Percentiles rank a stretch among this genome's conserved stretches.
Evolutionary conservation across 2,888 invertebrate genomes (phyloP).

Genomic region (Conus canariensis): DNA sequence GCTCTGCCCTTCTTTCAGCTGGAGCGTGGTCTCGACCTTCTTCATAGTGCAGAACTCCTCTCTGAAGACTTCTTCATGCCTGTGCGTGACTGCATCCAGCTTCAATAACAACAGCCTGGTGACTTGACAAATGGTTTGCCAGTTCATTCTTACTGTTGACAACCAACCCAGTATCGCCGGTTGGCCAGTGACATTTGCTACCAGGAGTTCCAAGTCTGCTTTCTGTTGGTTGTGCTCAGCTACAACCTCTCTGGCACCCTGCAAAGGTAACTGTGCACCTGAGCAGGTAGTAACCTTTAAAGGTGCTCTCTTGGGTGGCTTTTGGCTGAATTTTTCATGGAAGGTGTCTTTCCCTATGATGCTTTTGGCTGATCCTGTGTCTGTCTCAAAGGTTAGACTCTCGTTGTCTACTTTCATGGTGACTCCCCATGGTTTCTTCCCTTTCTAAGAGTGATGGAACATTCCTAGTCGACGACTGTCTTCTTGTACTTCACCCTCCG

Average conservation of each 20-base stretch:
- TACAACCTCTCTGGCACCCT: too few species aligned
- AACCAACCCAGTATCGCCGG: slow-evolving; percentile 6
- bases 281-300: too few species aligned
- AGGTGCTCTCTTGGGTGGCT: not conserved
- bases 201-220: not conserved
- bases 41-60: not conserved
- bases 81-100: slow-evolving; percentile 34
- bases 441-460: not conserved
- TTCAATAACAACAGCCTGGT: not conserved
- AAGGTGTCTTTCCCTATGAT: slow-evolving; percentile 1
- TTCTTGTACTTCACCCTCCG: not conserved
- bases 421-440: not conserved
- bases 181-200: not conserved
- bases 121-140: slow-evolving; percentile 8
- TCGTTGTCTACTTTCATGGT: not conserved
- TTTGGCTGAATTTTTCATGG: not conserved
- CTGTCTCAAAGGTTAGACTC: not conserved
- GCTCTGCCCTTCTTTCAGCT: slow-evolving; percentile 38
- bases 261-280: too few species aligned
- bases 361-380: not conserved
- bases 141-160: not conserved
- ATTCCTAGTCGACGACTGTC: not conserved
- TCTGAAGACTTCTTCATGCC: not conserved
- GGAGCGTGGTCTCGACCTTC: slow-evolving; percentile 47
- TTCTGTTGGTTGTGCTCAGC: not conserved